Evolutionary conservation across 2,113 vertebrate species (phyloP).

Genomic region (Oncorhynchus mykiss): DNA sequence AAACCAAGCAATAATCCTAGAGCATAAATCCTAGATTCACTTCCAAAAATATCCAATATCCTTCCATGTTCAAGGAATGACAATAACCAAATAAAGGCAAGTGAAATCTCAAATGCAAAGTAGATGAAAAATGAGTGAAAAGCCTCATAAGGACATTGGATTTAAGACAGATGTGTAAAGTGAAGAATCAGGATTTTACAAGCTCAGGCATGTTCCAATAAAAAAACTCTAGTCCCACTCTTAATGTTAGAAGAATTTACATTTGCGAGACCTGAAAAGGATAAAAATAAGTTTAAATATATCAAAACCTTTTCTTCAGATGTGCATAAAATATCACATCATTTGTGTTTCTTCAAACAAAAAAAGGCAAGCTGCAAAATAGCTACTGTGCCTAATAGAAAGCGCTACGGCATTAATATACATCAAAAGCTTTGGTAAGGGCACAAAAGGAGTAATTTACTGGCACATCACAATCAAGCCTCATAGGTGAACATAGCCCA

Average conservation of each 20-base stretch:
- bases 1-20: background rate
- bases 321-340: conserved; percentile 12
- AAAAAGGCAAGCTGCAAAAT: conserved; percentile 9
- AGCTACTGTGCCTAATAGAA: conserved; percentile 31
- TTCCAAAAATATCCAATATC: background rate
- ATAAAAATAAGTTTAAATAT: conserved; percentile 9
- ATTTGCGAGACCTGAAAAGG: background rate
- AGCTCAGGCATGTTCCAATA: too few species aligned
- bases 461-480: conserved; percentile 50
- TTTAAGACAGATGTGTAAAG: too few species aligned
- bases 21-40: conserved; percentile 28
- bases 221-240: too few species aligned
- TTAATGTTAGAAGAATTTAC: background rate
- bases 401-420: conserved; percentile 49
- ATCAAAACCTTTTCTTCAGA: conserved; percentile 35
- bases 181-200: too few species aligned
- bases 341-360: conserved; percentile 37
- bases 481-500: conserved; percentile 28
- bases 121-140: background rate
- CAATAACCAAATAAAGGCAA: background rate
- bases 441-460: conserved; percentile 22
- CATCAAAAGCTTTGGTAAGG: conserved; percentile 32
- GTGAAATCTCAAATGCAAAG: background rate
- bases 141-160: too few species aligned
- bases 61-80: conserved; percentile 14